These are phyloP conservation scores for Alca torda DNA, from an alignment of 2,797 vertebrate species.

Conservation along the genomic window DNA sequence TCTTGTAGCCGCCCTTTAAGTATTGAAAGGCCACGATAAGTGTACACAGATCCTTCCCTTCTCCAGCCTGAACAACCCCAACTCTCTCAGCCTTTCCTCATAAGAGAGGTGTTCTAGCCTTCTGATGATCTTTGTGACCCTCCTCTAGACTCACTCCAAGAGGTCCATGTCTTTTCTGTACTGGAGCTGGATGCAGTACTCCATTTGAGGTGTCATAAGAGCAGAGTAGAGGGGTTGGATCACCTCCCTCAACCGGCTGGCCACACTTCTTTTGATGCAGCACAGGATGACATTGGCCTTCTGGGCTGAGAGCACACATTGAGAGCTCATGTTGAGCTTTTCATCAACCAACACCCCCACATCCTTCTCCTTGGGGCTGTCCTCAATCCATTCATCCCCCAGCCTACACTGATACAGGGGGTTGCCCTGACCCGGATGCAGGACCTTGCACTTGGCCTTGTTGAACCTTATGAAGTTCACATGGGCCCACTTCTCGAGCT, in stretches of 20 bases:
- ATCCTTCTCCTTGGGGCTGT: not conserved
- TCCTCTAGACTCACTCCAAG: not conserved
- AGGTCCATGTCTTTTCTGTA: fast-evolving
- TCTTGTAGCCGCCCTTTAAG: not conserved
- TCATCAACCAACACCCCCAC: not conserved
- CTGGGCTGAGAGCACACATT: not conserved
- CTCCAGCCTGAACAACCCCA: not conserved
- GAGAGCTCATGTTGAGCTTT: not conserved
- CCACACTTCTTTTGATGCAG: not conserved
- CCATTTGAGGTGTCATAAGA: not conserved
- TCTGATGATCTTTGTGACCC: not conserved
- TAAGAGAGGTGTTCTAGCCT: not conserved
- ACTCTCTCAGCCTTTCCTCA: too few relatives aligned
- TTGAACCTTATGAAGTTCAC: not conserved
- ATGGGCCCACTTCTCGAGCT: not conserved
- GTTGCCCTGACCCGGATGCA: not conserved
- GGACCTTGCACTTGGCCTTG: not conserved
- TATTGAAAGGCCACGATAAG: not conserved
- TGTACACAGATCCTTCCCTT: not conserved
- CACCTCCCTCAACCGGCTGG: not conserved
- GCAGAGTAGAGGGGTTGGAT: not conserved
- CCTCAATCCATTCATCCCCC: not conserved
- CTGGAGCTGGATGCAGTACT: not conserved
- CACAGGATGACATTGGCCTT: not conserved
- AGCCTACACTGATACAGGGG: not conserved